phyloP scores from a whole-genome alignment of 2,888 invertebrate genomes.

The Panzeria rudis region DNA sequence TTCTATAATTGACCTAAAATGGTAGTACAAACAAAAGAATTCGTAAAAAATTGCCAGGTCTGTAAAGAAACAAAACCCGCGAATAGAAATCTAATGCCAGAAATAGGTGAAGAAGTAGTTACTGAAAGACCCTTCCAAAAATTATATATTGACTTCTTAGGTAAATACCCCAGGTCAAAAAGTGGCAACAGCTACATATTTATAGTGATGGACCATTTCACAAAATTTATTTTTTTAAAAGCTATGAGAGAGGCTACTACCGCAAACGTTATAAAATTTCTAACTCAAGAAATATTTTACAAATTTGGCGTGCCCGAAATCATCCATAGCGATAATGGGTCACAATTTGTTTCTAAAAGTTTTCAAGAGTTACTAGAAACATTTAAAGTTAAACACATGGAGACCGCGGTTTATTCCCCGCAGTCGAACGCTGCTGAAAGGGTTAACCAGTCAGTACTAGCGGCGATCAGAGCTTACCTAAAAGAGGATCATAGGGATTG shows the following conservation, averaged over 20 bases:
- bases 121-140: neutral
- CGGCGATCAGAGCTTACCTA: no score
- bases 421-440: no score
- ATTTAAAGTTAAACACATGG: no score
- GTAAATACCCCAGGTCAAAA: neutral
- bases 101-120: neutral
- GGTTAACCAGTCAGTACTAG: no score
- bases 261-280: neutral
- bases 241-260: neutral
- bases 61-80: neutral
- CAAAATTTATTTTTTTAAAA: constrained; percentile 13
- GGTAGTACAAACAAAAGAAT: neutral
- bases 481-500: no score
- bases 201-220: neutral
- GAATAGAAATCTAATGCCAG: neutral
- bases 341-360: neutral
- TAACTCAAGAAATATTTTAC: neutral
- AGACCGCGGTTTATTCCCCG: no score
- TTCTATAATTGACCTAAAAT: neutral
- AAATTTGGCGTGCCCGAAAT: neutral
- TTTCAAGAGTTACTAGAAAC: no score
- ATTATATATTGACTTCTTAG: neutral
- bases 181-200: neutral
- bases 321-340: no score
- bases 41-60: neutral